Percentiles rank a stretch among this genome's conserved stretches.
Evolutionary conservation across 2,888 invertebrate genomes (phyloP).

Genomic region (Lasiommata megera): DNA sequence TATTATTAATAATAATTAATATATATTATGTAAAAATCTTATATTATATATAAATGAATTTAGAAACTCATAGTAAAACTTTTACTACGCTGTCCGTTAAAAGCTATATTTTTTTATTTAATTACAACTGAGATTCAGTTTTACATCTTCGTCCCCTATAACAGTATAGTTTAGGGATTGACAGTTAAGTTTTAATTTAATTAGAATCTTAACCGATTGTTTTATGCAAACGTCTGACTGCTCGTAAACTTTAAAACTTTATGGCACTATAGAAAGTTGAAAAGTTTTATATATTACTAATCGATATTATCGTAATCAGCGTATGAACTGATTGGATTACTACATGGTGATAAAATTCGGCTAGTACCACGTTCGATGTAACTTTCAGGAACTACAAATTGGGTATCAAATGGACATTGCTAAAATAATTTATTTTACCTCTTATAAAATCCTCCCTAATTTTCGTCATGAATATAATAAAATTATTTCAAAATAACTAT

Average conservation of each 20-base stretch:
- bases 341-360: conserved; percentile 8
- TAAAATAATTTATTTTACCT: background rate
- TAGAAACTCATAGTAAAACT: background rate
- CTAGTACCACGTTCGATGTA: conserved; percentile 27
- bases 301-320: background rate
- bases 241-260: background rate
- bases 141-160: no score
- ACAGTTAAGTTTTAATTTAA: no score
- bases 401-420: background rate
- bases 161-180: no score
- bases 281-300: background rate
- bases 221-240: background rate
- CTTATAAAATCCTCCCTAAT: background rate
- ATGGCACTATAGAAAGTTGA: background rate
- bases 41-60: background rate
- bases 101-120: background rate
- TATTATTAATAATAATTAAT: background rate
- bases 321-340: background rate
- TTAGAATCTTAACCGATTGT: background rate
- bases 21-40: background rate
- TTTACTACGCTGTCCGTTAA: background rate
- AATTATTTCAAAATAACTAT: background rate
- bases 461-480: background rate
- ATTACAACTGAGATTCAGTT: background rate
- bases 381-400: conserved; percentile 14